A percentile compares a stretch with the other conserved stretches of the same genome.
phyloP scores from a whole-genome alignment of 2,113 vertebrate genomes.

The Pheucticus melanocephalus region DNA sequence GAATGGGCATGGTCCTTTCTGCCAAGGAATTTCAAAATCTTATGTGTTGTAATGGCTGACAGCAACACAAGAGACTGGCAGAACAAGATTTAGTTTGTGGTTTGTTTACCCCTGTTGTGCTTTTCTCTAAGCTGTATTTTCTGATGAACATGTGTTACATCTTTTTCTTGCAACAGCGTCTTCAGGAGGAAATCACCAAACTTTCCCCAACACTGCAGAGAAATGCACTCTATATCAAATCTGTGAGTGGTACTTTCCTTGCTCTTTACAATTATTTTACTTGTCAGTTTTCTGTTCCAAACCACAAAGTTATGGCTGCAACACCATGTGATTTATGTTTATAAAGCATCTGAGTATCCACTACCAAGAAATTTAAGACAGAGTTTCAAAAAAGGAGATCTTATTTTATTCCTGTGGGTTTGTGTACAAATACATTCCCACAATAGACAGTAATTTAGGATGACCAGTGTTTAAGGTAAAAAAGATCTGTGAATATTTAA shows the following conservation, averaged over 20 bases:
- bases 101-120: background rate
- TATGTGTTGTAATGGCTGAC: background rate
- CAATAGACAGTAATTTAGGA: background rate
- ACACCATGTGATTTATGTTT: background rate
- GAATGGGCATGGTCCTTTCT: background rate
- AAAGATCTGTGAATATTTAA: background rate
- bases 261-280: background rate
- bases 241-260: constrained; percentile 77
- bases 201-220: constrained; percentile 91
- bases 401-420: background rate
- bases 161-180: constrained; percentile 77
- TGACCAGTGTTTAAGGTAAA: background rate
- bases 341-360: background rate
- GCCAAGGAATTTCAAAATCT: background rate
- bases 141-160: background rate
- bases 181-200: constrained; percentile 99
- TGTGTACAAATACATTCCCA: background rate
- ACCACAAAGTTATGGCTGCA: background rate
- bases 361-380: background rate
- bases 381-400: background rate
- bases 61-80: background rate
- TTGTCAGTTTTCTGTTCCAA: background rate
- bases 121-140: background rate
- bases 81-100: background rate
- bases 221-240: constrained; percentile 97